Percentiles rank a stretch among this genome's conserved stretches.
These are phyloP conservation scores for Amiota minor DNA, from an alignment of 2,888 invertebrate genomes.

Conservation along the genomic window DNA sequence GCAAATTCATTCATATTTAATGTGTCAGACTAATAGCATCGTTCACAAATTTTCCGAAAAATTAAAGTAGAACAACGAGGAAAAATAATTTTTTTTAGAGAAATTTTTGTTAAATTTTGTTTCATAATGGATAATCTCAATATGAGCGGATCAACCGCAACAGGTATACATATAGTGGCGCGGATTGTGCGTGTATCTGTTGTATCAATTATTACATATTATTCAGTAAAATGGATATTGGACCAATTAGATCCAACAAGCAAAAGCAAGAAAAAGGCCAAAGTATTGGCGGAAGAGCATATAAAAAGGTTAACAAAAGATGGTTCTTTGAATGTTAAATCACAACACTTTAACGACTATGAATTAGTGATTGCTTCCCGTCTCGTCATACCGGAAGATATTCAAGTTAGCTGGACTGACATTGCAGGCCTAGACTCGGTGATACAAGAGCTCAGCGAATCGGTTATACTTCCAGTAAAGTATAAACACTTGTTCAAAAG, in stretches of 20 bases:
- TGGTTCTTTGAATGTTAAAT: slow-evolving; percentile 75
- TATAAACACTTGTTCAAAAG: slow-evolving; percentile 87
- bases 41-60: too few species aligned
- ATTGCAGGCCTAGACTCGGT: slow-evolving; percentile 92
- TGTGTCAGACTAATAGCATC: too few species aligned
- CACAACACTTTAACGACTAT: slow-evolving; percentile 88
- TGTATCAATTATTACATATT: slow-evolving; percentile 88
- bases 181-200: slow-evolving; percentile 84
- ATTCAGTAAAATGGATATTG: slow-evolving; percentile 92
- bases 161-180: slow-evolving; percentile 82
- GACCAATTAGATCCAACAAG: slow-evolving; percentile 94
- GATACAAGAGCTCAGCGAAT: slow-evolving; percentile 92
- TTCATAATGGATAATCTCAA: slow-evolving; percentile 67
- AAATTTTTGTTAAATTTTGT: too few species aligned
- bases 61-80: too few species aligned
- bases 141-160: slow-evolving; percentile 77
- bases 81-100: too few species aligned
- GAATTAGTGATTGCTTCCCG: slow-evolving; percentile 97
- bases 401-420: slow-evolving; percentile 84
- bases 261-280: slow-evolving; percentile 90
- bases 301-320: slow-evolving; percentile 78
- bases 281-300: slow-evolving; percentile 86
- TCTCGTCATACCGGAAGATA: slow-evolving; percentile 89
- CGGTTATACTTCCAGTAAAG: slow-evolving; percentile 94
- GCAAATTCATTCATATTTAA: too few species aligned